Evolutionary conservation across 2,888 invertebrate species (phyloP), one percentile per base, ranked within the genome.

Genomic region (Drosophila melanosoma): DNA sequence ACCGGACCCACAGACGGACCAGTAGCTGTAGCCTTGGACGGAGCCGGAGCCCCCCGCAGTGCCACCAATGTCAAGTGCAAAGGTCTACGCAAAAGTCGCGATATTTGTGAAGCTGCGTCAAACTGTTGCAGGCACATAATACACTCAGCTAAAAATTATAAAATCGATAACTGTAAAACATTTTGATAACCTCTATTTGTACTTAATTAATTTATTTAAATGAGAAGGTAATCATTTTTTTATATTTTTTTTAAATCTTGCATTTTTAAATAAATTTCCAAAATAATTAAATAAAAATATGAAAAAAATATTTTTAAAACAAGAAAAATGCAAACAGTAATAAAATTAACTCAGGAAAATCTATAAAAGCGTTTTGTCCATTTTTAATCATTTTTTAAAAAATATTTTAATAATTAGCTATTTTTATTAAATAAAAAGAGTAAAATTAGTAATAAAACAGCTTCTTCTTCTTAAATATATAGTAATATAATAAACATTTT

Each of bases 41-140:
- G 7, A 38, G 38, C 76, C 88, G n/a, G 15, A 29, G 74, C 74
- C 85, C 71, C 85, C 87, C 79, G 78, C 45, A 58, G 86, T 38
- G 74, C 56, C 57, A 67, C 65, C 76, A 73, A 86, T 78, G 85
- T 86, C 85, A 85, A 85, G 88, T 82, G 88, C 88, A 85, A 88
- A 88, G 71, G 77, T 80, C 72, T 68, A 51, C 60, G 68, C 69
- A 67, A 78, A 74, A 72, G 68, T 77, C 83, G 72, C 65, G 64
- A 67, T 51, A 40, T 38, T 23, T 52, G 15, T 51, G 48, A 38
- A 51, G 36, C 33, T 45, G 8, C 48, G 52, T 45, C 32, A 32
- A 52, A 51, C 29, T 35, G 52, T 35, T 53, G 51, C 23, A 54
- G 53, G 26, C 54, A 15, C 45, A 15, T 23, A 45, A 45, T 15